Evolutionary conservation across 1,140 invertebrate species (phyloP).

Genomic region (Matsumurasca onukii): DNA sequence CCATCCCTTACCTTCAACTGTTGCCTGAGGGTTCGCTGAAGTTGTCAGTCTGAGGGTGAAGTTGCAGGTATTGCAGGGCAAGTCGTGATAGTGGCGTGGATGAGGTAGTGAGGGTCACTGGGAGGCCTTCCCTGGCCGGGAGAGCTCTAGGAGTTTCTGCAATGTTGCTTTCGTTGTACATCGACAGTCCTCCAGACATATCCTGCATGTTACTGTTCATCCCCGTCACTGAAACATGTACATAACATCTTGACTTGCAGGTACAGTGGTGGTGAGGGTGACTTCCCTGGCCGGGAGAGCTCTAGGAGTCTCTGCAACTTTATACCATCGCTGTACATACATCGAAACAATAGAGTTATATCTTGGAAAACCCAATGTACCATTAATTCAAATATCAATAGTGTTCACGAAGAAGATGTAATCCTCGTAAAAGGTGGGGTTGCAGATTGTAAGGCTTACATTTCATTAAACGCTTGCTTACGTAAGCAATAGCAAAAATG

Average conservation of each 20-base stretch:
- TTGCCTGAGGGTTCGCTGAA: neutral
- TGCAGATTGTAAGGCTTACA: too few relatives aligned
- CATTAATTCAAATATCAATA: too few relatives aligned
- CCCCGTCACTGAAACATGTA: neutral
- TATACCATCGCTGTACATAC: conserved; percentile 3
- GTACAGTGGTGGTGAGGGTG: neutral
- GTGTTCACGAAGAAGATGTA: too few relatives aligned
- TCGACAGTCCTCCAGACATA: neutral
- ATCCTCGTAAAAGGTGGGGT: too few relatives aligned
- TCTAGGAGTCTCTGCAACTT: conserved; percentile 9
- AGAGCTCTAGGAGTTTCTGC: conserved; percentile 8
- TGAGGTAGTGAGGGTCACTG: neutral
- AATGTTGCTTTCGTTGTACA: conserved; percentile 17
- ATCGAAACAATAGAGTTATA: too few relatives aligned
- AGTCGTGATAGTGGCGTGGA: neutral
- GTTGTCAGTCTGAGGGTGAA: neutral
- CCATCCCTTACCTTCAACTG: conserved; percentile 1
- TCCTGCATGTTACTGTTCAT: neutral
- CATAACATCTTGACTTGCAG: neutral
- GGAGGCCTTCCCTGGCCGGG: neutral
- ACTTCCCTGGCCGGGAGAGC: neutral
- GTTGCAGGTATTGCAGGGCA: neutral
- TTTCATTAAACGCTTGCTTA: too few relatives aligned
- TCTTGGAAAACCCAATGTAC: too few relatives aligned
- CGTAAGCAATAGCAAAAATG: too few relatives aligned